Conservation (phyloP, 2,113 vertebrate genomes). For the Boulengeromyrus knoepffleri region DNA sequence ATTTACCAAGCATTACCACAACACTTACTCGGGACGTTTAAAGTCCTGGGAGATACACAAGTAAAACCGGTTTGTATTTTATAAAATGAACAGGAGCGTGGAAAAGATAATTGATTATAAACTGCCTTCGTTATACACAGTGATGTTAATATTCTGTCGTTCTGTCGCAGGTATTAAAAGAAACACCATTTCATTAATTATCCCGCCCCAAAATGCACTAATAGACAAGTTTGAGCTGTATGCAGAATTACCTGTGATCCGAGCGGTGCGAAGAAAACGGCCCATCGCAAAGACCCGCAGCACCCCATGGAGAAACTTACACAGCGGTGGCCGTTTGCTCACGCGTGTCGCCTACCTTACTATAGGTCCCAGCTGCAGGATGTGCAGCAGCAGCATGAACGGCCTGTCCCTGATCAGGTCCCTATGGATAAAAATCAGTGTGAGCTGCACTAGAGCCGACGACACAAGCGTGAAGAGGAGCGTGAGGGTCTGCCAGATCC, state of each 20-base stretch:
- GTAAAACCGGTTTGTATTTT: neutral
- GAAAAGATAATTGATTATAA: neutral
- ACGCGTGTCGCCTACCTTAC: conserved; percentile 69
- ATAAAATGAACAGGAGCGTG: neutral
- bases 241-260: neutral
- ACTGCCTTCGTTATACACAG: neutral
- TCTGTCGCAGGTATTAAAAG: neutral
- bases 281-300: neutral
- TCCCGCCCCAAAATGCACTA: neutral
- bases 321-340: neutral
- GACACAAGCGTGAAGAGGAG: conserved; percentile 85
- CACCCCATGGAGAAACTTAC: neutral
- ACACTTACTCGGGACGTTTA: neutral
- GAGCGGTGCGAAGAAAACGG: neutral
- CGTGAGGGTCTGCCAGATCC: conserved; percentile 85
- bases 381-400: conserved; percentile 83
- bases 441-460: conserved; percentile 86
- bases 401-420: conserved; percentile 87
- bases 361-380: conserved; percentile 87
- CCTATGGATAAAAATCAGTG: conserved; percentile 88
- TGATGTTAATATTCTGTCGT: neutral
- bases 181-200: neutral
- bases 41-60: neutral
- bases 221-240: neutral
- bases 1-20: neutral